These are phyloP conservation scores for Sebastes cheni DNA, from an alignment of 2,797 vertebrate genomes.

Conservation along the genomic window DNA sequence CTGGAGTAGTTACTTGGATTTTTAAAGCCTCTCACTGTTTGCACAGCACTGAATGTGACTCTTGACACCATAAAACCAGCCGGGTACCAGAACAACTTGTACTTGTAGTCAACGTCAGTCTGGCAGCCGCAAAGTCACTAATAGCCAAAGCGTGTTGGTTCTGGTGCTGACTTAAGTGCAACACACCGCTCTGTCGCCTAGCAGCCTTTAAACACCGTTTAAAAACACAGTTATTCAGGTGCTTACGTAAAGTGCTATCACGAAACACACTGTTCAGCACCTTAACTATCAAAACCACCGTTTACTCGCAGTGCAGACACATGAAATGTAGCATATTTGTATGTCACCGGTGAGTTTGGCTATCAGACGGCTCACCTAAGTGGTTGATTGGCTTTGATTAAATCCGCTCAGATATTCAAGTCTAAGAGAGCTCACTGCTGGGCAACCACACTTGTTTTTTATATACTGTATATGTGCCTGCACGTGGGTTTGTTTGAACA, in stretches of 20 bases:
- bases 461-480: conserved; percentile 48
- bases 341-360: conserved; percentile 13
- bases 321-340: conserved; percentile 31
- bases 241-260: conserved; percentile 60
- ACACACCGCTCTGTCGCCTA: conserved; percentile 33
- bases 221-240: conserved; percentile 48
- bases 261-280: conserved; percentile 26
- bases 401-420: conserved; percentile 13
- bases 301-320: conserved; percentile 27
- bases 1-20: not conserved
- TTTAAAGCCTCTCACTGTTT: conserved; percentile 42
- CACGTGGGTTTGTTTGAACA: conserved; percentile 36
- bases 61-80: conserved; percentile 15
- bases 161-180: conserved; percentile 57
- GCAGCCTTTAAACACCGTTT: conserved; percentile 36
- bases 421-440: conserved; percentile 14
- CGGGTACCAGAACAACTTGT: conserved; percentile 20
- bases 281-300: conserved; percentile 3
- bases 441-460: conserved; percentile 16
- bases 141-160: conserved; percentile 37
- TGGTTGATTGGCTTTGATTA: conserved; percentile 39
- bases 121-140: conserved; percentile 30
- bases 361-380: conserved; percentile 14
- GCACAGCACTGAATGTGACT: conserved; percentile 53
- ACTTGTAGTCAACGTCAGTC: not conserved